Conservation (phyloP, 1,140 invertebrate genomes). For the Zeugodacus cucurbitae region DNA sequence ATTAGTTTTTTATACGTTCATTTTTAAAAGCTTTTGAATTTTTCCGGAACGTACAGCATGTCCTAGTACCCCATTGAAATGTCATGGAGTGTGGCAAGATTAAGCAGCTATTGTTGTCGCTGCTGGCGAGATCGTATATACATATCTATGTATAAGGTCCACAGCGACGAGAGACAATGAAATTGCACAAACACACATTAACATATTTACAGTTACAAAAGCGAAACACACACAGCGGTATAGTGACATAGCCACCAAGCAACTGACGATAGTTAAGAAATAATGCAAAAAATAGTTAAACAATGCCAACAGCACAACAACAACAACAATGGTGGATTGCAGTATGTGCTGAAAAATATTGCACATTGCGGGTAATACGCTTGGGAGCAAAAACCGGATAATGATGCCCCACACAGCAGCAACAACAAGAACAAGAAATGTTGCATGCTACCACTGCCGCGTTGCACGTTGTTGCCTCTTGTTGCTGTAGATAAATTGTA, state of each 20-base stretch:
- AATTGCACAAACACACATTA: background rate
- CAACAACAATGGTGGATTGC: background rate
- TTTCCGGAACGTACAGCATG: slow-evolving; percentile 28
- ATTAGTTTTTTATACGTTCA: slow-evolving; percentile 23
- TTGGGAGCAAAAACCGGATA: slow-evolving; percentile 37
- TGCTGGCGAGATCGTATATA: background rate
- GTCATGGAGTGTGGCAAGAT: slow-evolving; percentile 33
- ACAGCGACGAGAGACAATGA: background rate
- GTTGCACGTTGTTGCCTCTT: background rate
- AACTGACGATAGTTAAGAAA: background rate
- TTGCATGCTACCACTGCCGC: background rate
- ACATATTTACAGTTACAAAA: background rate
- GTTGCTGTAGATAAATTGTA: slow-evolving; percentile 4
- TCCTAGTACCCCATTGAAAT: slow-evolving; percentile 39
- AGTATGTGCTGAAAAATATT: background rate
- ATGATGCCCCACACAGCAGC: slow-evolving; percentile 26
- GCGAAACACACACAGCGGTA: background rate
- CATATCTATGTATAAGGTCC: background rate
- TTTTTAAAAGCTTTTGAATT: slow-evolving; percentile 27
- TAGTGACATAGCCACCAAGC: background rate
- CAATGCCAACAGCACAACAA: background rate
- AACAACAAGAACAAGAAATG: background rate
- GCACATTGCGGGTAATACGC: background rate
- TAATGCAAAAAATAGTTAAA: background rate
- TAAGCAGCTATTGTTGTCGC: slow-evolving; percentile 36